A percentile compares a stretch with the other conserved stretches of the same genome.
Evolutionary conservation across 2,113 vertebrate genomes (phyloP).

Genomic region (Microtus pennsylvanicus): DNA sequence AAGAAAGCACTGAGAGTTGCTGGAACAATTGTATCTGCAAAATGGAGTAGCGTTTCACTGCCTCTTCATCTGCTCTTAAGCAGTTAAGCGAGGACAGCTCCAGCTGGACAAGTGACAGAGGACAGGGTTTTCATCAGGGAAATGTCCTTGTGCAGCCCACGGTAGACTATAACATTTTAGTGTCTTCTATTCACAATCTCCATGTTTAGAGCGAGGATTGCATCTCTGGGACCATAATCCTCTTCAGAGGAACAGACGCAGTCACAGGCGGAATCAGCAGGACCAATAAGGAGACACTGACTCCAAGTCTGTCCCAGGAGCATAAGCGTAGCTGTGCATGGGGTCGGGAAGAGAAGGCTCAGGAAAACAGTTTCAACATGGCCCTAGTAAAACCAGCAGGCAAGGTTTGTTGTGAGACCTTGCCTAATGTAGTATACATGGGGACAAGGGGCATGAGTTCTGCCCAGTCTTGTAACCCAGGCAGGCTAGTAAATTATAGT

Average conservation of each 20-base stretch:
- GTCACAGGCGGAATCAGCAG: background rate
- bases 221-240: slow-evolving; percentile 9
- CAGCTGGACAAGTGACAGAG: background rate
- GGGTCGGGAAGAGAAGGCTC: background rate
- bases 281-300: background rate
- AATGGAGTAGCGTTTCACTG: background rate
- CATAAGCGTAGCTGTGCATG: background rate
- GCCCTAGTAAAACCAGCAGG: background rate
- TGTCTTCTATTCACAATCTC: slow-evolving; percentile 4
- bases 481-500: background rate
- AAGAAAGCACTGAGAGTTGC: slow-evolving; percentile 20
- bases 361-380: background rate
- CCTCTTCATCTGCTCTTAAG: background rate
- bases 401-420: background rate
- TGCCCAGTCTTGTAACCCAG: background rate
- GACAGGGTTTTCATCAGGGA: background rate
- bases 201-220: background rate
- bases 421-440: background rate
- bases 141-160: background rate
- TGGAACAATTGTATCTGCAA: slow-evolving; percentile 28
- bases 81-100: slow-evolving; percentile 37
- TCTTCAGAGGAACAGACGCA: background rate
- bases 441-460: background rate
- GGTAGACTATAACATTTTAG: background rate
- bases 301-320: background rate